Evolutionary conservation across 2,113 vertebrate species (phyloP).

Genomic region (Oophaga pumilio): DNA sequence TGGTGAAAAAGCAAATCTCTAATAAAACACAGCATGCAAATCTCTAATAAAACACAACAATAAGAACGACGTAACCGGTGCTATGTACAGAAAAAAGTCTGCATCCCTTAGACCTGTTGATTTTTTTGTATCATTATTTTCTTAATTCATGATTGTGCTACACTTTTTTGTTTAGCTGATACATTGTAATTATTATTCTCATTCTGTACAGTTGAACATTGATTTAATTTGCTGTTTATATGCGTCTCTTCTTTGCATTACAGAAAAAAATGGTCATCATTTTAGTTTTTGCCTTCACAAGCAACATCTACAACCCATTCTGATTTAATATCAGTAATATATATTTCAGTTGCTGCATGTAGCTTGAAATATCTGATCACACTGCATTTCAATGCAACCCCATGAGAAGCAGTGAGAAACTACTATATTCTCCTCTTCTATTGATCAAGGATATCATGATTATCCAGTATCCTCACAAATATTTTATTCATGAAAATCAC

Average conservation of each 20-base stretch:
- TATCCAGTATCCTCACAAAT: neutral
- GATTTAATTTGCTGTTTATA: neutral
- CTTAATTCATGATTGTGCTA: no score
- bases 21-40: no score
- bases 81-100: no score
- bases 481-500: constrained; percentile 17
- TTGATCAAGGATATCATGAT: neutral
- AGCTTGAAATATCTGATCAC: neutral
- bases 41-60: no score
- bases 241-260: neutral
- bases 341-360: neutral
- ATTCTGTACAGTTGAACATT: no score
- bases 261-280: neutral
- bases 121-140: no score
- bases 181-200: no score
- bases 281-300: neutral
- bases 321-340: neutral
- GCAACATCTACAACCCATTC: no score
- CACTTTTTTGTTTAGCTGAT: no score
- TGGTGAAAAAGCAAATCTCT: no score
- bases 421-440: neutral
- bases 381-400: neutral
- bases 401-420: neutral
- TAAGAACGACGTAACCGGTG: no score
- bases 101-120: no score